phyloP scores from a whole-genome alignment of 2,888 invertebrate genomes.

The Lagria hirta region DNA sequence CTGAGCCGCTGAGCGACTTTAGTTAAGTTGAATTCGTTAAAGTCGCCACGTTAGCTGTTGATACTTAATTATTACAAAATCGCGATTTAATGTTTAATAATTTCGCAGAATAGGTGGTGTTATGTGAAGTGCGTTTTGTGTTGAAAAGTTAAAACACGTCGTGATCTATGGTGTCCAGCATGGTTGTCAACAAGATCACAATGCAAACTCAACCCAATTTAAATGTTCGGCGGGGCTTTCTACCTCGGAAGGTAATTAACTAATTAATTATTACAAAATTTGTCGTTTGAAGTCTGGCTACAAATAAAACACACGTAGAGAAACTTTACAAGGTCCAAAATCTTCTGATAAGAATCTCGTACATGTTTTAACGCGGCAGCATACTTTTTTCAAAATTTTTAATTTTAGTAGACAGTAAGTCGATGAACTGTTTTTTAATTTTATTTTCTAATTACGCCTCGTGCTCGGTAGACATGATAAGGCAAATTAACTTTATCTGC shows the following conservation, averaged over 20 bases:
- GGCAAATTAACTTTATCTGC: constrained; percentile 22
- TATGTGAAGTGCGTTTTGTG: constrained; percentile 21
- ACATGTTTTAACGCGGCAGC: background rate
- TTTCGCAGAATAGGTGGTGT: too few species aligned
- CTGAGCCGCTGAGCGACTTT: constrained; percentile 13
- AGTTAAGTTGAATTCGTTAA: constrained; percentile 22
- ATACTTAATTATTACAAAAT: too few species aligned
- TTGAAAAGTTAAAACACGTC: constrained; percentile 5
- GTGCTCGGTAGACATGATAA: constrained; percentile 19
- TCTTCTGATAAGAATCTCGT: background rate
- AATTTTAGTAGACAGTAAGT: too few species aligned
- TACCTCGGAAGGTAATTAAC: constrained; percentile 47
- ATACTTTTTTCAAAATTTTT: background rate
- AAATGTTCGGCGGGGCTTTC: constrained; percentile 46
- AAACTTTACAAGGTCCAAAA: background rate
- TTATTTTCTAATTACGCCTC: constrained; percentile 25
- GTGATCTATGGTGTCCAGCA: constrained; percentile 32
- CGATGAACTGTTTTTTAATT: too few species aligned
- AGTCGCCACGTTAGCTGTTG: constrained; percentile 4
- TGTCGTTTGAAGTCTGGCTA: constrained; percentile 1
- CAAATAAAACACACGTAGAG: background rate
- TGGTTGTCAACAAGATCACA: constrained; percentile 51
- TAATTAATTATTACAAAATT: constrained; percentile 1
- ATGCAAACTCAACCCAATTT: constrained; percentile 48
- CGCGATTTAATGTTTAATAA: too few species aligned